Evolutionary conservation across 2,888 invertebrate genomes (phyloP), one percentile per base, ranked within the genome.

Genomic region (Polylopha cassiicola): DNA sequence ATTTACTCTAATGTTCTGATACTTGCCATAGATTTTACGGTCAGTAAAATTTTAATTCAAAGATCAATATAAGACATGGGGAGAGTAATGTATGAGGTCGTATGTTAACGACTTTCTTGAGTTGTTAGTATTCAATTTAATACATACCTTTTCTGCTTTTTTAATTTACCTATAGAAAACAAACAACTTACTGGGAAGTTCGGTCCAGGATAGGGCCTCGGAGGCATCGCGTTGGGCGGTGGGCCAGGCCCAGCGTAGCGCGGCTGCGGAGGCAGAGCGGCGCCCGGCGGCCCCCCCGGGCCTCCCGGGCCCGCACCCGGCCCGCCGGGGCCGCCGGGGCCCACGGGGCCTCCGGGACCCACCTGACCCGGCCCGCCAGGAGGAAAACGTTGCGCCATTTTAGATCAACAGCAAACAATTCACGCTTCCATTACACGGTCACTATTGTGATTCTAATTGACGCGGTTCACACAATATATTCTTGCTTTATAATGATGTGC

Each of bases 181-280:
- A n/a, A n/a, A n/a, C 5, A 16, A 65, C 87, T 87, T 86, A 94
- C 94, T 61, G 92, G 91, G 76, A 94, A 95, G 67, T 87, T 91
- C 46, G 91, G 91, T 28, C 89, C 89, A 5, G 91, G 88, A 69
- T 92, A 92, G 29, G 91, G 92, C 10, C 92, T 78, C 38, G 91
- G 91, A 29, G 90, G 88, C 57, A 91, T 88, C 13, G 91, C 89
- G 33, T 89, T 87, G 11, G 89, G 89, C 24, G 89, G 89, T 53
- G 89, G 88, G n/a, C 90, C 65, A 1, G 74, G 67, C 0, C 69
- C 73, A 1, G 77, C 63, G 47, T 81, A 81, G 11, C 80, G 77
- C 48, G 69, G 79, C 47, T 73, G 80, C 8, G 68, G 74, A 37
- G 69, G 74, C 61, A 75, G 60, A 43, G 90, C 88, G 21, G 89